Conservation (phyloP, 2,113 vertebrate species). For the Sceloporus tristichus region DNA sequence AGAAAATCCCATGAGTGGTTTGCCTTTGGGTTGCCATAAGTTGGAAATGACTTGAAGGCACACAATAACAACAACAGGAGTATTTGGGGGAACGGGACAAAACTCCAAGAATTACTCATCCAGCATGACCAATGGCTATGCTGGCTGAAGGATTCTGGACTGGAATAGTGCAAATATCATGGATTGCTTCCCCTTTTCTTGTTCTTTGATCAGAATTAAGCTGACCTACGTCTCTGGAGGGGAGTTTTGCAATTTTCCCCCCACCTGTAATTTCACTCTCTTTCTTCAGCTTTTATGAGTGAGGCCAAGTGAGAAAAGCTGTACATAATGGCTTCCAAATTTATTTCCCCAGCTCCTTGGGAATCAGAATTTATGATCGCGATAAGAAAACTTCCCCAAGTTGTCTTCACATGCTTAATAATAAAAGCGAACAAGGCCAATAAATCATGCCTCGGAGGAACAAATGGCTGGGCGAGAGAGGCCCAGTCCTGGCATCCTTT, state of each 20-base stretch:
- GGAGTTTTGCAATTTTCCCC: background rate
- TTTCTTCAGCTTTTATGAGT: background rate
- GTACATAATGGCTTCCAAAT: constrained; percentile 4
- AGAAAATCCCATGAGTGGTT: too few species aligned
- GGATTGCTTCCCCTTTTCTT: too few species aligned
- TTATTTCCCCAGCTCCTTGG: background rate
- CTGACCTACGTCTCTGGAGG: background rate
- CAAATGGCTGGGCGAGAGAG: background rate
- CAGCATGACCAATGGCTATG: too few species aligned
- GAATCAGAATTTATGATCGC: constrained; percentile 25
- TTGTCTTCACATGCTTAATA: background rate
- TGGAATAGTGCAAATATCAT: background rate
- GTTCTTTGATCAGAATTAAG: background rate
- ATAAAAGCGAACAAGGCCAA: constrained; percentile 1
- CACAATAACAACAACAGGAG: too few species aligned
- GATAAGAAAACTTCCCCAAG: constrained; percentile 25
- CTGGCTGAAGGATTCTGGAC: too few species aligned
- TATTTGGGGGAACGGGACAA: too few species aligned
- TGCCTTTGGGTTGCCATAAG: too few species aligned
- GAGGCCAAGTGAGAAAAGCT: background rate
- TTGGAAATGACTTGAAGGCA: too few species aligned
- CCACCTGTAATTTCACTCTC: background rate
- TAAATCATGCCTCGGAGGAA: background rate
- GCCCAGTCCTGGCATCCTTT: background rate
- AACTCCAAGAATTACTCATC: too few species aligned